phyloP scores from a whole-genome alignment of 2,797 vertebrate species.

The Coregonus suidteri region DNA sequence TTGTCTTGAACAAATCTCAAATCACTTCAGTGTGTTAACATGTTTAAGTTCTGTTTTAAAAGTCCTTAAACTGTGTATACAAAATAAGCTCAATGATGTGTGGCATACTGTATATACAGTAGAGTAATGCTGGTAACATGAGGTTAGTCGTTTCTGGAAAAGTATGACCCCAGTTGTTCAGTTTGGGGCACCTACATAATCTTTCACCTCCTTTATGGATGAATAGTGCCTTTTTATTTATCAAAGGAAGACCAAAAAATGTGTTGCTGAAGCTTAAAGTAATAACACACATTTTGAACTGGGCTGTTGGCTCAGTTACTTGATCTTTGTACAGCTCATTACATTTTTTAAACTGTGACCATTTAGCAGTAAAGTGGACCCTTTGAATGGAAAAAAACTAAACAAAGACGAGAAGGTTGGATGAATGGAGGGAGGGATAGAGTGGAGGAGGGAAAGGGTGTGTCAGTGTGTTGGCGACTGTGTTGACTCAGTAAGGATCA shows the following conservation, averaged over 20 bases:
- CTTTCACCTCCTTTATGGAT: too few relatives aligned
- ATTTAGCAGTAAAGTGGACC: not conserved
- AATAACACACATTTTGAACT: not conserved
- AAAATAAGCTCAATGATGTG: not conserved
- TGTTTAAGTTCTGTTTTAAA: not conserved
- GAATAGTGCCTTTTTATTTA: too few relatives aligned
- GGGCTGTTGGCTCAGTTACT: not conserved
- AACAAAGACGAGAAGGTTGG: not conserved
- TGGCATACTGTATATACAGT: not conserved
- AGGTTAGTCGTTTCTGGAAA: not conserved
- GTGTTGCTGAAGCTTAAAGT: not conserved
- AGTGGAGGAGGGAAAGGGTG: not conserved
- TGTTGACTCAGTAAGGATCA: slow-evolving; percentile 31
- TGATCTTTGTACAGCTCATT: not conserved
- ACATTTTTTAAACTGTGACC: not conserved
- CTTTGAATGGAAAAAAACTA: not conserved
- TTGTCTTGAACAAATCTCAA: not conserved
- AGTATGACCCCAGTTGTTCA: not conserved
- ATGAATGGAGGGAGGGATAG: not conserved
- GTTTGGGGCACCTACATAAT: too few relatives aligned
- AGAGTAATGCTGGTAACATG: not conserved
- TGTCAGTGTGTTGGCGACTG: slow-evolving; percentile 11
- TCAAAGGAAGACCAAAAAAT: not conserved
- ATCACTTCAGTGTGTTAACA: not conserved
- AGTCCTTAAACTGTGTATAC: not conserved